Base-by-base conservation (phyloP, 2,113 vertebrate species). In the Zosterops lateralis region DNA sequence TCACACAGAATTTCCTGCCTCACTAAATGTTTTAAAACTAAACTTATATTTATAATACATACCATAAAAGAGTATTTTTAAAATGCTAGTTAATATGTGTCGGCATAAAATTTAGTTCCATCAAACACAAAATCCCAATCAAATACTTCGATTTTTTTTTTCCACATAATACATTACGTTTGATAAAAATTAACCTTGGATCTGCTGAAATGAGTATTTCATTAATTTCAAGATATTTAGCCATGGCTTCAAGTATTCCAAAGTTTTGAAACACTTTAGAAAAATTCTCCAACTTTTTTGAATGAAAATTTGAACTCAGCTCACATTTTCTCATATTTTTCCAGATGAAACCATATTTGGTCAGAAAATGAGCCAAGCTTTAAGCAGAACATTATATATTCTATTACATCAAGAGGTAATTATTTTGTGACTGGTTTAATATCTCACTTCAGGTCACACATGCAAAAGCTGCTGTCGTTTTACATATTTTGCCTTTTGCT, bases 91-190 rank as follows among this genome's bases (percentile, higher is more conserved):
- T 45, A 45, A 11, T 34, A 51, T 17, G 3, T 47, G 72, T 28
- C 12, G 10, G 6, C 9, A 68, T n/a, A 73, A 91, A 89, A 70
- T 36, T 47, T 38, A 90, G 9, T 80, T 47, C 38, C 22, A 44
- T 40, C 67, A 70, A 76, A 42, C 4, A 12, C 9, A n/a, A 82
- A 53, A 72, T 47, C 29, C 13, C 47, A 22, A n/a, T 47, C 6
- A 75, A 54, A 7, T 58, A 45, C 45, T 66, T 42, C 10, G 5
- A 29, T 12, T 34, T 44, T 65, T 54, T 54, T 31, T 9, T 4
- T 42, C n/a, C 25, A 60, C 1, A 14, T 16, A 57, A 40, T 24
- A 34, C 0, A 1, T 3, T 10, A 40, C 0, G 0, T 34, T 48
- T 56, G 17, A 14, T 15, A 56, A 67, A 75, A 72, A 42, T 7